Conservation (phyloP, 2,113 vertebrate species). For the Zingel zingel region DNA sequence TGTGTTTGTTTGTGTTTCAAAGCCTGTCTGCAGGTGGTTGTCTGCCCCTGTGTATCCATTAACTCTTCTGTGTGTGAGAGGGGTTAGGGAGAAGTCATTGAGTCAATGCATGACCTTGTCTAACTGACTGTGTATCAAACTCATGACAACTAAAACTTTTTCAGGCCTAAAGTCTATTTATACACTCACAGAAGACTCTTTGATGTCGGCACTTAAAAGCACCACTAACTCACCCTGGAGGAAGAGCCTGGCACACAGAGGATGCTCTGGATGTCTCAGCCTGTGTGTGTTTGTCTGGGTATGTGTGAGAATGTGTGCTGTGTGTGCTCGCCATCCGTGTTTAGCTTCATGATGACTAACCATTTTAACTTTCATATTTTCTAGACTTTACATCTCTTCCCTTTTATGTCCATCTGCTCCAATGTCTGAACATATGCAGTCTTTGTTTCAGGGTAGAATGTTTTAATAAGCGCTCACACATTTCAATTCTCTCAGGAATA, state of each 20-base stretch:
- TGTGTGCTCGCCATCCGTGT: not conserved
- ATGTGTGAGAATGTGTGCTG: conserved; percentile 19
- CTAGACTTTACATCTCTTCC: conserved; percentile 39
- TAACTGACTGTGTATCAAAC: conserved; percentile 71
- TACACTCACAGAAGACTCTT: conserved; percentile 69
- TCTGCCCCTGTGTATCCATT: conserved; percentile 9
- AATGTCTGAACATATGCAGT: conserved; percentile 9
- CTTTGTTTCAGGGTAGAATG: conserved; percentile 14
- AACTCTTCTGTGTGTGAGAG: not conserved
- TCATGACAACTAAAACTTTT: conserved; percentile 75
- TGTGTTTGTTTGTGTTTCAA: conserved; percentile 16
- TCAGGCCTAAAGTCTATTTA: conserved; percentile 74
- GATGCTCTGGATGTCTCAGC: conserved; percentile 63
- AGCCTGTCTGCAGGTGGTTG: conserved; percentile 16
- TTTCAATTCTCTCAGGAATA: not conserved
- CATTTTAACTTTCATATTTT: conserved; percentile 38
- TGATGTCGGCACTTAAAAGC: conserved; percentile 82
- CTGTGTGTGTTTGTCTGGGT: not conserved
- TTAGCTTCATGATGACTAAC: conserved; percentile 34
- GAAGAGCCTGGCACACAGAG: conserved; percentile 65
- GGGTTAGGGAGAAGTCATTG: conserved; percentile 63
- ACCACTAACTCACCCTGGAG: conserved; percentile 78
- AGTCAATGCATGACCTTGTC: conserved; percentile 76
- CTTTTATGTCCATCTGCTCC: conserved; percentile 37
- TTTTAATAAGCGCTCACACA: conserved; percentile 8